Base-by-base conservation (phyloP, 2,888 invertebrate genomes). In the Dastarcus helophoroides region DNA sequence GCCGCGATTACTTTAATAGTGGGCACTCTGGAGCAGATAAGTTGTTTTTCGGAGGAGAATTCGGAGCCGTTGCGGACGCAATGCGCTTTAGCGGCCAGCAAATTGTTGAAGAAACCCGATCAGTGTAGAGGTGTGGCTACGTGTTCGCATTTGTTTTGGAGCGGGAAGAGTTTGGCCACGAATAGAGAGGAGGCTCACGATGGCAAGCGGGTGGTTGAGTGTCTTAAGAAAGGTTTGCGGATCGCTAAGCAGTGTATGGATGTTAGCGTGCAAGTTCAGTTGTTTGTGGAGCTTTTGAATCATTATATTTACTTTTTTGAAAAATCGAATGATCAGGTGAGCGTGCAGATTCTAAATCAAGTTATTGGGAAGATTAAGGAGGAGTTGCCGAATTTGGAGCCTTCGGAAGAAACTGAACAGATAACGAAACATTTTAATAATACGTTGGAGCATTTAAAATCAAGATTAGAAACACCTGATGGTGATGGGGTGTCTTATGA, bases 161-260 rank as follows among this genome's bases (percentile, higher is more conserved):
- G 90, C 40, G 89, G 86, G 9, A 77, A 82, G 48, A 68, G 67
- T 28, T 51, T 56, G 35, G 54, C 55, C 2, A 56, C 47, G 19
- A 49, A 56, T 29, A 46, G 51, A n/a, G 51, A 56, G 37, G 61
- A 89, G 66, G 74, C 91, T 60, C 83, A 82, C 44, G 93, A 98
- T 57, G 86, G 89, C 3, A 81, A 84, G 43, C 76, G 89, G 14
- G 95, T 90, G 0, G 67, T 91, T 25, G 97, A 97, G 54, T 97
- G 95, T 57, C 66, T 98, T 43, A 93, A 93, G 64, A 95, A 94
- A 60, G 90, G 90, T 6, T 80, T 89, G 3, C 76, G 91, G 32
- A 94, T 97, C 34, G 91, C 94, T 1, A 88, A 86, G 44, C 95
- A 98, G 53, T 97, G 97, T 53, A 89, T 99, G 86, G 98, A 99